Conservation (phyloP, 2,888 invertebrate species). For the Phengaris alcon region DNA sequence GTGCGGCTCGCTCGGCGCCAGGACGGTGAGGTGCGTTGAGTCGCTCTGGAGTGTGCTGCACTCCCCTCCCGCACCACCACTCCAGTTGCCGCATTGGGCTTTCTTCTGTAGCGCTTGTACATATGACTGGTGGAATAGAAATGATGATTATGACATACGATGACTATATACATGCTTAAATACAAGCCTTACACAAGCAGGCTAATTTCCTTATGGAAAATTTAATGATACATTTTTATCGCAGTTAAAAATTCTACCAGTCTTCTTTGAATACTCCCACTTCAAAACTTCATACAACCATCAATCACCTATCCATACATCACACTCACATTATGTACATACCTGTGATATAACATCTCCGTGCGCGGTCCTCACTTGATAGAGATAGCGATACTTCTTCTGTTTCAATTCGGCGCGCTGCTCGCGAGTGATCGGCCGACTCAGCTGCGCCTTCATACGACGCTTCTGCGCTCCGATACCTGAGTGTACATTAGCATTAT, state of each 20-base stretch:
- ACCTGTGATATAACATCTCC: slow-evolving; percentile 95
- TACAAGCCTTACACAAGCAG: too few species aligned
- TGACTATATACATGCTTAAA: too few species aligned
- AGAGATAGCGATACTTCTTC: slow-evolving; percentile 91
- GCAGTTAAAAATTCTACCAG: too few species aligned
- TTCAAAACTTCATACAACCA: not conserved
- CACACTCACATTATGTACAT: slow-evolving; percentile 31
- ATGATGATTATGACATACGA: not conserved
- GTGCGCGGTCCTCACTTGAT: slow-evolving; percentile 92
- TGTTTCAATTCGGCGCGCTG: slow-evolving; percentile 89
- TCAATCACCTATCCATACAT: too few species aligned
- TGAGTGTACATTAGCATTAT: slow-evolving; percentile 38
- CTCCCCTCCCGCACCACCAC: slow-evolving; percentile 83
- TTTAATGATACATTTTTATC: too few species aligned
- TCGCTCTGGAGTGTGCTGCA: slow-evolving; percentile 88
- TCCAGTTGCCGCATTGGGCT: slow-evolving; percentile 79
- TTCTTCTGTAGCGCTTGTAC: slow-evolving; percentile 89
- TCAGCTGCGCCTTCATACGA: slow-evolving; percentile 58
- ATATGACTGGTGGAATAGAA: slow-evolving; percentile 80
- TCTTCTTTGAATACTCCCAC: too few species aligned
- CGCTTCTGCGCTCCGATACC: slow-evolving; percentile 71
- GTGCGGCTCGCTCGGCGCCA: slow-evolving; percentile 80
- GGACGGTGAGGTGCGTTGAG: slow-evolving; percentile 86
- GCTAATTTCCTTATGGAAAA: too few species aligned
- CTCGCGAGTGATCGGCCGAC: slow-evolving; percentile 82